phyloP scores from a whole-genome alignment of 2,113 vertebrate species.

The Saguinus imperator region DNA sequence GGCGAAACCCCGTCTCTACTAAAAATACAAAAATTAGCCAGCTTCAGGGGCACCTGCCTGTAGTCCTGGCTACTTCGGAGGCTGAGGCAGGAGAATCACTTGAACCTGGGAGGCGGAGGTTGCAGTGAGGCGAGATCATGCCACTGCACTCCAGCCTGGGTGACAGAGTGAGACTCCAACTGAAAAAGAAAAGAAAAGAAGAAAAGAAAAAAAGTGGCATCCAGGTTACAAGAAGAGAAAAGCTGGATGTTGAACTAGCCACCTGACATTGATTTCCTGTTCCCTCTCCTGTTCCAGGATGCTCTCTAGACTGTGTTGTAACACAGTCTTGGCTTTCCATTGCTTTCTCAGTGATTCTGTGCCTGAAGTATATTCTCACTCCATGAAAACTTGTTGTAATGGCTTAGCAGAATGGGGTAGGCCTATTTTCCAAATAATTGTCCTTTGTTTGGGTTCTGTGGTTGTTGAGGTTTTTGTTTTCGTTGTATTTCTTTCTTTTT shows the following conservation, averaged over 20 bases:
- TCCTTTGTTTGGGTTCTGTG: neutral
- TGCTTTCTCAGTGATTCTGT: neutral
- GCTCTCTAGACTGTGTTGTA: neutral
- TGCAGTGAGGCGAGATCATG: too few species aligned
- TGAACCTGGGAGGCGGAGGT: too few species aligned
- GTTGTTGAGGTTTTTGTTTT: neutral
- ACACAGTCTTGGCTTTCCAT: neutral
- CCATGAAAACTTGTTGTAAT: neutral
- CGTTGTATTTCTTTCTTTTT: conserved; percentile 26
- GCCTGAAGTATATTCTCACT: neutral
- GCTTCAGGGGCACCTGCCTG: too few species aligned
- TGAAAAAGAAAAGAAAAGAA: too few species aligned
- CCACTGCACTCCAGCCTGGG: too few species aligned
- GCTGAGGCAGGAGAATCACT: too few species aligned
- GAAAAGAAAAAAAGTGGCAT: neutral
- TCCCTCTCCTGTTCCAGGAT: neutral
- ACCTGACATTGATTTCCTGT: neutral
- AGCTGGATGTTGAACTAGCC: neutral
- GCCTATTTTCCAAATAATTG: neutral
- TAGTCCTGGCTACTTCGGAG: too few species aligned
- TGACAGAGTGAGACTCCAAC: too few species aligned
- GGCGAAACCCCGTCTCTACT: too few species aligned
- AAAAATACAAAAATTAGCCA: too few species aligned
- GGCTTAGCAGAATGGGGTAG: neutral
- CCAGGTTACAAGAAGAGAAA: neutral